phyloP scores from a whole-genome alignment of 1,140 invertebrate genomes.

The Sitobion miscanthi region DNA sequence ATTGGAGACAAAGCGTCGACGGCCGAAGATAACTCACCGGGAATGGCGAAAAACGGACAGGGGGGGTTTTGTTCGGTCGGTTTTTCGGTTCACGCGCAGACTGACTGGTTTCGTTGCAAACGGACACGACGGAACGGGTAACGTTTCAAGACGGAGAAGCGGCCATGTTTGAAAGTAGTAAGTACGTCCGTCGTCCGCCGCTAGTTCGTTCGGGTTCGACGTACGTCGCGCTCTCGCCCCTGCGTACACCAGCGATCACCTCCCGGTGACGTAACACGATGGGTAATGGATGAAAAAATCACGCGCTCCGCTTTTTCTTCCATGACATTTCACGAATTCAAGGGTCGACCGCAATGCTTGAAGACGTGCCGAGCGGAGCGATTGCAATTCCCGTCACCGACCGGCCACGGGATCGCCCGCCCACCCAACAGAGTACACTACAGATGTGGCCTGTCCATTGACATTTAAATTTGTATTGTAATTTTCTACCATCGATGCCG shows the following conservation, averaged over 20 bases:
- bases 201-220: background rate
- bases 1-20: conserved; percentile 5
- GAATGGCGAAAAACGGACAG: conserved; percentile 5
- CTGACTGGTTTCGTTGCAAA: background rate
- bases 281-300: conserved; percentile 46
- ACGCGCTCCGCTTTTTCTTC: background rate
- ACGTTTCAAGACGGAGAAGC: conserved; percentile 53
- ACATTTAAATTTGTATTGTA: background rate
- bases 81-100: background rate
- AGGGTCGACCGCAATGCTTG: too few relatives aligned
- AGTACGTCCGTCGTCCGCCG: conserved; percentile 35
- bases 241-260: background rate
- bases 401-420: too few relatives aligned
- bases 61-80: background rate
- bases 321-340: background rate
- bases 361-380: too few relatives aligned
- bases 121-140: background rate
- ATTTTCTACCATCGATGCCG: background rate
- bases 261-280: conserved; percentile 44
- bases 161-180: conserved; percentile 55
- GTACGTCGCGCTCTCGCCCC: conserved; percentile 46
- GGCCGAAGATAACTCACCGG: background rate
- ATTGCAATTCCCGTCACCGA: background rate
- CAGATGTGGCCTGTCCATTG: background rate
- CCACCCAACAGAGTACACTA: too few relatives aligned